Evolutionary conservation across 2,797 vertebrate species (phyloP).

Genomic region (Melanotaenia parkinsoni): DNA sequence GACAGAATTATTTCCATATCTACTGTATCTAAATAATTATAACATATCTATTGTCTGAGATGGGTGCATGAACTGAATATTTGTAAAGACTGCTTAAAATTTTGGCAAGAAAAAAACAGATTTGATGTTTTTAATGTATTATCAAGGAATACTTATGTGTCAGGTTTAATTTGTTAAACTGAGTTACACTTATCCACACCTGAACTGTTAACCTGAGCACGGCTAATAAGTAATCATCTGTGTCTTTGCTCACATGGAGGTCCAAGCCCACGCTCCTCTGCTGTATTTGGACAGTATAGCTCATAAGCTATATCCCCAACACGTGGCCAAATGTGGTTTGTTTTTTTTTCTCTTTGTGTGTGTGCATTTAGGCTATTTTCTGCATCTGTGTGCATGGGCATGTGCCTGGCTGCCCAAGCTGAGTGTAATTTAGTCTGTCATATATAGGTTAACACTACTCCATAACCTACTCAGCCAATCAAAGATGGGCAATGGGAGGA

Average conservation of each 20-base stretch:
- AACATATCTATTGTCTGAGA: not conserved
- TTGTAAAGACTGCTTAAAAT: not conserved
- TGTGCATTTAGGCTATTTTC: conserved; percentile 37
- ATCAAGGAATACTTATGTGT: not conserved
- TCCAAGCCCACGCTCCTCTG: conserved; percentile 34
- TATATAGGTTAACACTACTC: conserved; percentile 89
- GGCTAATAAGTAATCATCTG: conserved; percentile 22
- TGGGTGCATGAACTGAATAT: not conserved
- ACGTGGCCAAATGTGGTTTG: conserved; percentile 65
- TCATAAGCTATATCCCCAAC: conserved; percentile 56
- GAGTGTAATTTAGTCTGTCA: conserved; percentile 89
- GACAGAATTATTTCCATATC: not conserved
- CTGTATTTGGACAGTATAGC: conserved; percentile 65
- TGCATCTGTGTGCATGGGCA: conserved; percentile 28
- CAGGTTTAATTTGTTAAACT: not conserved
- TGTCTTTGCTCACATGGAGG: conserved; percentile 1
- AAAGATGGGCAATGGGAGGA: conserved; percentile 62
- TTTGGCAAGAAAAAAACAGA: not conserved
- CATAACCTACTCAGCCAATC: conserved; percentile 85
- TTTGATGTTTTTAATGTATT: not conserved
- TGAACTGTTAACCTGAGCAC: conserved; percentile 28
- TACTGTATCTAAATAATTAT: not conserved
- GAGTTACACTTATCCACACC: conserved; percentile 19
- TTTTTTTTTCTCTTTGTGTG: conserved; percentile 48
- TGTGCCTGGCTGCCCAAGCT: conserved; percentile 79